Base-by-base conservation (phyloP, 2,113 vertebrate species). In the Peucedramus taeniatus region DNA sequence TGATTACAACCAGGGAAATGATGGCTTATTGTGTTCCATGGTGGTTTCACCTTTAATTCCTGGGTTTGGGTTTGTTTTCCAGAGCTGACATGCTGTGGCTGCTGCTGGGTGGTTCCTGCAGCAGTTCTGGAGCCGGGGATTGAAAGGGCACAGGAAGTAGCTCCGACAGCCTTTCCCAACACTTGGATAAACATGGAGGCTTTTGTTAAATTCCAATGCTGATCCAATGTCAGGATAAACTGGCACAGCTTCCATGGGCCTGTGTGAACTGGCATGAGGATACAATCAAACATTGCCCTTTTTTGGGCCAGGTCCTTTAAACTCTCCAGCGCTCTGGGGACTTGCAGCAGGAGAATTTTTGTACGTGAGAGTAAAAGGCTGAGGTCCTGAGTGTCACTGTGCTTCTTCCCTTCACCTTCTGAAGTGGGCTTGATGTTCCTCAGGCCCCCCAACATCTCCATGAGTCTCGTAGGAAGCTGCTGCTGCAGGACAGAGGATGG, bases 51-150 rank as follows among this genome's bases (percentile, higher is more conserved):
- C 35, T 79, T 74, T 11, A 66, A 18, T 49, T 85, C 1, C 2
- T 18, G 39, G 31, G 11, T 53, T 64, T 59, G 53, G 49, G 33
- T 31, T 71, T 68, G 28, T 90, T 92, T 86, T 42, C 37, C 37
- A 37, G 72, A 57, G n/a, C 54, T 4, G 28, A 47, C 1, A 0
- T 37, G 57, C 64, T 64, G 50, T 40, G 49, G 28, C 28, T 1
- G 4, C 8, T 3, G 54, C 37, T 3, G 15, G 59, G 47, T 5
- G 16, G 54, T 54, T 93, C 69, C 85, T 0, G 0, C 35, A 42
- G 86, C 3, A 0, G 23, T 42, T 17, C 28, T 0, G 1, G 54
- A 85, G 70, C 33, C 0, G 0, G 23, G 69, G 20, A 45, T n/a
- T 84, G 40, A 30, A 78, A 70, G 16, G 21, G 28, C 1, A 3